Evolutionary conservation across 2,113 vertebrate species (phyloP).

Genomic region (Brachionichthys hirsutus): DNA sequence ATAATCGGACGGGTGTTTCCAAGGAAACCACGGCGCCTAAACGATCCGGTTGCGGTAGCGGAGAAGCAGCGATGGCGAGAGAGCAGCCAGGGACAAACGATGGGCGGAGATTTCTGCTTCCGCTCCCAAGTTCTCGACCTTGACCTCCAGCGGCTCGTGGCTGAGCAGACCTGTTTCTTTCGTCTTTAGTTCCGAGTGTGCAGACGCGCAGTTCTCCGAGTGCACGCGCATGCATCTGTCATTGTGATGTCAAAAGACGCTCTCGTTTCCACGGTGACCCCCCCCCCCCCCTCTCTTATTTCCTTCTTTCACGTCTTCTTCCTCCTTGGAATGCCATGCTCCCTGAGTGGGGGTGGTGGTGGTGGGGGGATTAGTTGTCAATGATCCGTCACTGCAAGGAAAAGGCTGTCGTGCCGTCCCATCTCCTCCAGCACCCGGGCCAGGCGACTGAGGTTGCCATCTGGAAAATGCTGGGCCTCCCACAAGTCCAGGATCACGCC

Average conservation of each 20-base stretch:
- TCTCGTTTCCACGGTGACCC: conserved; percentile 4
- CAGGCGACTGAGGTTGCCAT: conserved; percentile 92
- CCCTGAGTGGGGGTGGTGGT: conserved; percentile 33
- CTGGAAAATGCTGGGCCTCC: conserved; percentile 98
- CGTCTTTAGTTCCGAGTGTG: conserved; percentile 30
- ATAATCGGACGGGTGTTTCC: conserved; percentile 91
- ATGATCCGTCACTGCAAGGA: conserved; percentile 85
- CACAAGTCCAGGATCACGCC: conserved; percentile 97
- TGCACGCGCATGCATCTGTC: conserved; percentile 40
- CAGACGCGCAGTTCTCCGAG: conserved; percentile 21
- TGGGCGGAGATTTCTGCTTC: conserved; percentile 63
- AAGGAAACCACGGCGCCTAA: conserved; percentile 90
- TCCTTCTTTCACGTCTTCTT: conserved; percentile 35
- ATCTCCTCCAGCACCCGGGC: conserved; percentile 96
- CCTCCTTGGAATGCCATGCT: conserved; percentile 35
- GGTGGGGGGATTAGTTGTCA: too few species aligned
- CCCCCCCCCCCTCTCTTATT: conserved; percentile 16
- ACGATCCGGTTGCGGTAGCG: conserved; percentile 79
- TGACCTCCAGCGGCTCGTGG: conserved; percentile 44
- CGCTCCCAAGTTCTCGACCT: conserved; percentile 61
- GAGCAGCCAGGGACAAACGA: conserved; percentile 77
- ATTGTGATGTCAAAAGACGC: conserved; percentile 25
- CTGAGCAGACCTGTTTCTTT: conserved; percentile 53
- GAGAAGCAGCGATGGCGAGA: conserved; percentile 61
- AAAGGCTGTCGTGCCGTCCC: conserved; percentile 91